Conservation (phyloP, 1,140 invertebrate genomes). For the Batillaria attramentaria region DNA sequence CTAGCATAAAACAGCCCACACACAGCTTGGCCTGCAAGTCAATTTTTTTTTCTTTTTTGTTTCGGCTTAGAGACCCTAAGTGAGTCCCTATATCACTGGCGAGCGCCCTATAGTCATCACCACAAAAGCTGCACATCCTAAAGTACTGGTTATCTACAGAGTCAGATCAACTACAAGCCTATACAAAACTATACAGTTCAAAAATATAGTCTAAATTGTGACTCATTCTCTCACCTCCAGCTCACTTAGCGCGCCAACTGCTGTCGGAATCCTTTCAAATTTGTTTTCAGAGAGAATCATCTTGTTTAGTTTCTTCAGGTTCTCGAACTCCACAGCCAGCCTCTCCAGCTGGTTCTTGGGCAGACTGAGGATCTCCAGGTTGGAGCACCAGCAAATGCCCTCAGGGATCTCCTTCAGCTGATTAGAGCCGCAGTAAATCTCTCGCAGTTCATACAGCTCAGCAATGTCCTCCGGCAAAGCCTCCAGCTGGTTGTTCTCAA, state of each 20-base stretch:
- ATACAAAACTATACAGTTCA: no score
- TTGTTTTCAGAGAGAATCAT: constrained; percentile 58
- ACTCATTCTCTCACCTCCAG: constrained; percentile 49
- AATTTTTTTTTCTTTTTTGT: no score
- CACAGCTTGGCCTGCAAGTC: no score
- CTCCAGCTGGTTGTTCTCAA: constrained; percentile 63
- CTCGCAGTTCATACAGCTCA: constrained; percentile 59
- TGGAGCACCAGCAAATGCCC: constrained; percentile 65
- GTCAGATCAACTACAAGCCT: no score
- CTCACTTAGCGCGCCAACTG: constrained; percentile 50
- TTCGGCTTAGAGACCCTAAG: no score
- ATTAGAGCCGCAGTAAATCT: constrained; percentile 66
- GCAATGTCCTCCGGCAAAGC: constrained; percentile 60
- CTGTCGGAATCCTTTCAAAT: constrained; percentile 51
- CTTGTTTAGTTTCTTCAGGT: constrained; percentile 56
- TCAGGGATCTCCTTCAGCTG: constrained; percentile 58
- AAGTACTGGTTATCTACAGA: no score
- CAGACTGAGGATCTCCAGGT: constrained; percentile 61
- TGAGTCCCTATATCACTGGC: no score
- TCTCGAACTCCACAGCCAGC: constrained; percentile 62
- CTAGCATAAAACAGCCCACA: no score
- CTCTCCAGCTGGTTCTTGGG: constrained; percentile 54
- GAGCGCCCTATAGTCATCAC: no score
- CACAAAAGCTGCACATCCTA: no score
- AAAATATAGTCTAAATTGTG: no score